phyloP scores from a whole-genome alignment of 2,888 invertebrate species.

The Alcis repandata region DNA sequence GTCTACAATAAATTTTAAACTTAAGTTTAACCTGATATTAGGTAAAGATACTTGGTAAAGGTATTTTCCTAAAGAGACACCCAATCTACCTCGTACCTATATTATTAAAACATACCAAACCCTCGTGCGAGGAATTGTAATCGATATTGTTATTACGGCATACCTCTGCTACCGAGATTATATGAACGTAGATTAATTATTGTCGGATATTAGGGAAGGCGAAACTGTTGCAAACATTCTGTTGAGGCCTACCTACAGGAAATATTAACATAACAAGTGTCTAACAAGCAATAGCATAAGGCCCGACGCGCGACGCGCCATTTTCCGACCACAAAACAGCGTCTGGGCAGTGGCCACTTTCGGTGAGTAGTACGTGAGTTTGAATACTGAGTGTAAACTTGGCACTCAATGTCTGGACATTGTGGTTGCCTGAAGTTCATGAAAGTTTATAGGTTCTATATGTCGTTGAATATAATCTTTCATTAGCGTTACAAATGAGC shows the following conservation, averaged over 20 bases:
- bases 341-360: constrained; percentile 16
- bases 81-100: neutral
- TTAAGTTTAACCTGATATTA: no score
- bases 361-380: constrained; percentile 3
- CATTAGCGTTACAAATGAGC: no score
- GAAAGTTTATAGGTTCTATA: neutral
- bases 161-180: constrained; percentile 28
- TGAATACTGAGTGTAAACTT: constrained; percentile 19
- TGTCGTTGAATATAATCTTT: neutral
- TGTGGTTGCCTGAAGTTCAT: constrained; percentile 8
- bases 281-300: neutral
- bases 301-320: constrained; percentile 9
- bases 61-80: constrained; percentile 1
- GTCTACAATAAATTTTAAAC: no score
- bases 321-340: constrained; percentile 14
- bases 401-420: constrained; percentile 1
- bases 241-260: constrained; percentile 3
- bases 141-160: constrained; percentile 32
- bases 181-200: constrained; percentile 19
- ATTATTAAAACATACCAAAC: constrained; percentile 19
- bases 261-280: constrained; percentile 17
- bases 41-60: neutral
- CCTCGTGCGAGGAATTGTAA: constrained; percentile 22
- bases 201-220: constrained; percentile 7
- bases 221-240: constrained; percentile 10